Percentiles rank a stretch among this genome's conserved stretches.
Evolutionary conservation across 2,888 invertebrate species (phyloP).

Genomic region (Rotaria socialis): DNA sequence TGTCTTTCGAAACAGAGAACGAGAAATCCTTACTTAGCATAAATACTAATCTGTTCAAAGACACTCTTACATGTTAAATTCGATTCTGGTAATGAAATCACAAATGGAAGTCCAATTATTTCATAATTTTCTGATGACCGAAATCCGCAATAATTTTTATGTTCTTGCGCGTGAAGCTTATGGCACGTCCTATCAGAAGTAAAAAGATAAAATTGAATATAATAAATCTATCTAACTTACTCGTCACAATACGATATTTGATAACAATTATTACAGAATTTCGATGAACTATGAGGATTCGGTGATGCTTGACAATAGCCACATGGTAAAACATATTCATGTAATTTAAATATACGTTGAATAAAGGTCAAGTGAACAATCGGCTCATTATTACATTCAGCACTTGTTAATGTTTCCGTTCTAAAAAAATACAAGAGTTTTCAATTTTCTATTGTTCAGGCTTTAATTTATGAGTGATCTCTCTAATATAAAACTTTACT

Average conservation of each 20-base stretch:
- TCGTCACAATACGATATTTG: slow-evolving; percentile 62
- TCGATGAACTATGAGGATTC: slow-evolving; percentile 54
- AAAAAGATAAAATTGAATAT: background rate
- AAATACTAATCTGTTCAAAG: slow-evolving; percentile 16
- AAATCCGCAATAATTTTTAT: slow-evolving; percentile 46
- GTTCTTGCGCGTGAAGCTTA: slow-evolving; percentile 58
- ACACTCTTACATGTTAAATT: slow-evolving; percentile 23
- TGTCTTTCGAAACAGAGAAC: background rate
- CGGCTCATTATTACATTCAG: slow-evolving; percentile 25
- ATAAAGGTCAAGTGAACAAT: slow-evolving; percentile 3
- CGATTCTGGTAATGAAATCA: slow-evolving; percentile 60
- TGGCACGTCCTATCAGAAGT: slow-evolving; percentile 57
- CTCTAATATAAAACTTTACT: too few relatives aligned
- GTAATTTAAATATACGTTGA: slow-evolving; percentile 21
- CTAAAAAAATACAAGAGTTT: background rate
- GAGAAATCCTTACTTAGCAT: background rate
- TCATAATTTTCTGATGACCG: background rate
- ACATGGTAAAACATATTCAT: slow-evolving; percentile 50
- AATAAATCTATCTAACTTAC: slow-evolving; percentile 51
- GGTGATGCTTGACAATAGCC: slow-evolving; percentile 57
- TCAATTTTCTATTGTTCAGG: too few relatives aligned
- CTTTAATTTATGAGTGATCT: too few relatives aligned
- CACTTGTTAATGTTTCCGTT: slow-evolving; percentile 31
- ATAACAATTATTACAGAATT: slow-evolving; percentile 60
- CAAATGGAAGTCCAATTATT: slow-evolving; percentile 59